A percentile compares a stretch with the other conserved stretches of the same genome.
These are phyloP conservation scores for Bergia sp. DNA, from an alignment of 92 coral and sea anemone species.

Conservation along the genomic window DNA sequence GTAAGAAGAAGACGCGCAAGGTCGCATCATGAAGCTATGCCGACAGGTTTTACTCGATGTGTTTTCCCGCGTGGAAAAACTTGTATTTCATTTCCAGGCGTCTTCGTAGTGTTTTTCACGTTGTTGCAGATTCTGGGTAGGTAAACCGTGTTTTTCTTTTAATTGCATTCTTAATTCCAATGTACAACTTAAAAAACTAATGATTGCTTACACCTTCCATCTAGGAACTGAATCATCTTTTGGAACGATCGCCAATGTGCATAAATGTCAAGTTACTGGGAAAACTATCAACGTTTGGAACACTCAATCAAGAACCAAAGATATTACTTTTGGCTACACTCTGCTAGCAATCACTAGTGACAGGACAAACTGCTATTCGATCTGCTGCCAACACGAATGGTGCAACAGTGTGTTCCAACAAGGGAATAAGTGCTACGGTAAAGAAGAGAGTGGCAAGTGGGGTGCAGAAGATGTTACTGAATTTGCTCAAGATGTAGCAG, in stretches of 20 bases:
- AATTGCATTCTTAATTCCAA: neutral
- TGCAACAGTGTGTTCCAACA: slow-evolving; percentile 69
- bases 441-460: slow-evolving; percentile 20
- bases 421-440: slow-evolving; percentile 63
- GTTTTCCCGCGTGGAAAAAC: slow-evolving; percentile 29
- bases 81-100: neutral
- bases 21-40: slow-evolving; percentile 48
- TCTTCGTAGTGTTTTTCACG: neutral
- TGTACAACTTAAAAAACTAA: neutral
- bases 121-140: slow-evolving; percentile 34
- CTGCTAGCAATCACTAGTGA: slow-evolving; percentile 36
- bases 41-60: slow-evolving; percentile 42
- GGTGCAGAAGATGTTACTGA: neutral
- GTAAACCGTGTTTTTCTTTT: neutral
- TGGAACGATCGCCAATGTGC: slow-evolving; percentile 5
- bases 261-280: slow-evolving; percentile 18
- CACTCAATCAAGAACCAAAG: neutral
- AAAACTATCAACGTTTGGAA: slow-evolving; percentile 19
- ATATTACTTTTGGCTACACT: slow-evolving; percentile 42
- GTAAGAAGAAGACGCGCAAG: slow-evolving; percentile 13
- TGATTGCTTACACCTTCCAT: neutral
- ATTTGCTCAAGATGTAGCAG: neutral
- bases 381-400: slow-evolving; percentile 84
- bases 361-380: slow-evolving; percentile 63
- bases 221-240: slow-evolving; percentile 14